Conservation (phyloP, 2,797 vertebrate species). For the Danio aesculapii region DNA sequence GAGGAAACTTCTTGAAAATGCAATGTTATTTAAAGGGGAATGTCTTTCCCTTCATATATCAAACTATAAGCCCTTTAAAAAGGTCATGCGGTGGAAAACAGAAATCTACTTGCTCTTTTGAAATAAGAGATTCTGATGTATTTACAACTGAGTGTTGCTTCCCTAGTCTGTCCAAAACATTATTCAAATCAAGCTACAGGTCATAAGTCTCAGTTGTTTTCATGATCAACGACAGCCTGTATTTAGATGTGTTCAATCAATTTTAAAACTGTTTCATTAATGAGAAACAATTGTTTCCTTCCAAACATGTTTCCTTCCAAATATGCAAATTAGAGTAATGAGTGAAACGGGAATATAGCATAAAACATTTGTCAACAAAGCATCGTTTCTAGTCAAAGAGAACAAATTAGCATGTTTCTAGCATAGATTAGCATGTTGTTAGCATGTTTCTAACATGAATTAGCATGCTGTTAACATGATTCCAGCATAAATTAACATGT, state of each 20-base stretch:
- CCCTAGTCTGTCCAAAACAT: neutral
- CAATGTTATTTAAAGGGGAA: constrained; percentile 10
- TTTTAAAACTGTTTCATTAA: too few relatives aligned
- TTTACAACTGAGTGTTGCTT: neutral
- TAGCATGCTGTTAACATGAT: too few relatives aligned
- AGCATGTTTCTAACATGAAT: too few relatives aligned
- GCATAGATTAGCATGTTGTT: too few relatives aligned
- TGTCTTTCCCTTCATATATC: constrained; percentile 26
- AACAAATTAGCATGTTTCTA: too few relatives aligned
- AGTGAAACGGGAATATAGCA: too few relatives aligned
- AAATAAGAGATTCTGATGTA: constrained; percentile 5
- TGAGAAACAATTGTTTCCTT: too few relatives aligned
- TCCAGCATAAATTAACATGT: too few relatives aligned
- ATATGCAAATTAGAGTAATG: too few relatives aligned
- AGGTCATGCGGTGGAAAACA: neutral
- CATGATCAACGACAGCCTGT: neutral
- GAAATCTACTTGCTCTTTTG: neutral
- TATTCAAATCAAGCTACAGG: neutral
- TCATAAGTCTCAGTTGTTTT: neutral
- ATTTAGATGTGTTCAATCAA: neutral
- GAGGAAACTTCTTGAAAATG: constrained; percentile 32
- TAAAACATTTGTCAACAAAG: too few relatives aligned
- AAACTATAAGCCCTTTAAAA: constrained; percentile 4
- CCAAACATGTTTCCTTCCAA: too few relatives aligned
- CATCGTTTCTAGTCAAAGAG: too few relatives aligned